Conservation (phyloP, 2,888 invertebrate species). For the Xestobium rufovillosum region DNA sequence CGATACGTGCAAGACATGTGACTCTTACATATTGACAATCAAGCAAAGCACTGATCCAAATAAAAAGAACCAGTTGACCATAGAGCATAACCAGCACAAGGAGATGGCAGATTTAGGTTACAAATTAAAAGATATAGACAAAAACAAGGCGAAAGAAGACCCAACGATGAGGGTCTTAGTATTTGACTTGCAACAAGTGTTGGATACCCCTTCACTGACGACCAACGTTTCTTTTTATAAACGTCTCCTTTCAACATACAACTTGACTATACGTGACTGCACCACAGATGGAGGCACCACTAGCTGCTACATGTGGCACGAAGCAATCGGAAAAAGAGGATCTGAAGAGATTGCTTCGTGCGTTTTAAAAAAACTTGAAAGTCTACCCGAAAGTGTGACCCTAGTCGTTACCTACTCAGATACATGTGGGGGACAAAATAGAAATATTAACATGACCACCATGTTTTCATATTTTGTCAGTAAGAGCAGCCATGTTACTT, state of each 20-base stretch:
- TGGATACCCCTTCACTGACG: constrained; percentile 13
- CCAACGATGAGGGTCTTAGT: constrained; percentile 11
- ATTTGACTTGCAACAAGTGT: constrained; percentile 19
- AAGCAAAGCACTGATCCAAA: constrained; percentile 13
- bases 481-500: constrained; percentile 8
- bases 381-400: constrained; percentile 8
- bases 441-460: constrained; percentile 21
- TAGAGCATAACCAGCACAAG: constrained; percentile 15
- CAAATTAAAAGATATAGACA: constrained; percentile 11
- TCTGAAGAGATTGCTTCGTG: constrained; percentile 13
- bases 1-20: constrained; percentile 19
- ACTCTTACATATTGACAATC: constrained; percentile 13
- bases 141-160: constrained; percentile 10
- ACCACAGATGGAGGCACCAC: constrained; percentile 9
- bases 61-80: constrained; percentile 5
- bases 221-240: constrained; percentile 17
- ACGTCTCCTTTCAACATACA: constrained; percentile 14
- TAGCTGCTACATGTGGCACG: constrained; percentile 18
- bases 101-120: constrained; percentile 16
- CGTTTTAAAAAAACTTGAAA: constrained; percentile 12
- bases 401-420: constrained; percentile 22
- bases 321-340: constrained; percentile 13
- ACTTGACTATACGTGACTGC: constrained; percentile 17
- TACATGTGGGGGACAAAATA: constrained; percentile 24
- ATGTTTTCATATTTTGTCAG: constrained; percentile 18